These are phyloP conservation scores for Oreochromis grahami DNA, from an alignment of 2,797 vertebrate species.

Conservation along the genomic window DNA sequence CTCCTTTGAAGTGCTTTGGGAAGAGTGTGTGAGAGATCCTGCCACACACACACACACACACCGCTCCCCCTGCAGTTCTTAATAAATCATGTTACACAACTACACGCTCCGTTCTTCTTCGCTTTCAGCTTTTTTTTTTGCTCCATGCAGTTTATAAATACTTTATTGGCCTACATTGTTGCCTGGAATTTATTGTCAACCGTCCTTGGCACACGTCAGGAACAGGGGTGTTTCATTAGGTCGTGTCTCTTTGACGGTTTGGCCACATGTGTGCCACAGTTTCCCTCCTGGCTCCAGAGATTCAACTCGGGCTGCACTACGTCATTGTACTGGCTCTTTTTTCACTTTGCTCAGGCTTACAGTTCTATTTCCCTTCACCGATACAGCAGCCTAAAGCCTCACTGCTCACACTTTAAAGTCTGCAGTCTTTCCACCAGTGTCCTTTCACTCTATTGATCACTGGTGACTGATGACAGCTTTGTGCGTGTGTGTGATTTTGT, in stretches of 20 bases:
- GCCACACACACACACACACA: background rate
- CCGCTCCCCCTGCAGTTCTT: slow-evolving; percentile 1
- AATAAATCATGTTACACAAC: slow-evolving; percentile 51
- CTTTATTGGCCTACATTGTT: slow-evolving; percentile 7
- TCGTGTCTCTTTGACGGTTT: background rate
- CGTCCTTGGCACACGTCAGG: background rate
- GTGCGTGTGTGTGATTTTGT: slow-evolving; percentile 26
- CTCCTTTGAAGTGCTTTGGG: slow-evolving; percentile 35
- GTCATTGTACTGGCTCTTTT: background rate
- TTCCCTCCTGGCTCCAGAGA: background rate
- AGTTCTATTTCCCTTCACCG: background rate
- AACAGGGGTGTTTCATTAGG: background rate
- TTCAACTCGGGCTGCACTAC: background rate
- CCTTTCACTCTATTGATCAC: slow-evolving; percentile 48
- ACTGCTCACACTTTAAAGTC: background rate
- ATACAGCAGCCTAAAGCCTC: background rate
- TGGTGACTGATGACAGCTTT: slow-evolving; percentile 47
- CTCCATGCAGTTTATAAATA: slow-evolving; percentile 1
- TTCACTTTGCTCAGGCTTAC: background rate
- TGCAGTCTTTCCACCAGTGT: slow-evolving; percentile 46
- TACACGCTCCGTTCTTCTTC: slow-evolving; percentile 1
- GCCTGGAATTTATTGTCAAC: background rate
- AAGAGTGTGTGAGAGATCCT: slow-evolving; percentile 25
- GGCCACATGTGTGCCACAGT: slow-evolving; percentile 3
- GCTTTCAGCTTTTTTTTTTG: background rate